Evolutionary conservation across 2,888 invertebrate species (phyloP).

Genomic region (Blomia tropicalis): DNA sequence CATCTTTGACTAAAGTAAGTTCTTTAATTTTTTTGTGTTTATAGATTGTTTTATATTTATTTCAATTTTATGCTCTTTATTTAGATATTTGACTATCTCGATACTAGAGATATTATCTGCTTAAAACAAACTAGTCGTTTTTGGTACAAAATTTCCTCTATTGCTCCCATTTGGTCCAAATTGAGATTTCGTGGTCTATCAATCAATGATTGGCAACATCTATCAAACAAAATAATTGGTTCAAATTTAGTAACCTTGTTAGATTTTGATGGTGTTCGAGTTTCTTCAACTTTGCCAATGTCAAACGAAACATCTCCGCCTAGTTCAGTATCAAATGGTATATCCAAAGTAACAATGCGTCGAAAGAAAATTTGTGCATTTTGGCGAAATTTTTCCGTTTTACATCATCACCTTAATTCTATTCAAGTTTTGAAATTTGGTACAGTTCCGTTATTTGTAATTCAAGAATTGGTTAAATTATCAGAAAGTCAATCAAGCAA

Average conservation of each 20-base stretch:
- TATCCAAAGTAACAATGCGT: not conserved
- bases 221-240: constrained; percentile 22
- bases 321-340: not conserved
- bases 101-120: constrained; percentile 19
- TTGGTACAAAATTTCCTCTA: constrained; percentile 17
- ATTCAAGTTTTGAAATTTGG: constrained; percentile 21
- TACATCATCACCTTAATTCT: constrained; percentile 16
- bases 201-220: constrained; percentile 23
- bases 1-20: constrained; percentile 8
- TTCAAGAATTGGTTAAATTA: constrained; percentile 22
- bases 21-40: constrained; percentile 3
- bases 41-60: not conserved
- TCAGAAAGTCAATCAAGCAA: constrained; percentile 17
- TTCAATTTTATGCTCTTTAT: not conserved
- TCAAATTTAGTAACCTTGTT: not conserved
- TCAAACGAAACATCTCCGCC: not conserved
- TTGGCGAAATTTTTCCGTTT: constrained; percentile 19
- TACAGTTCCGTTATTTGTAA: constrained; percentile 19
- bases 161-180: constrained; percentile 19
- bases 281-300: not conserved
- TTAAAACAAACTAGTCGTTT: constrained; percentile 16
- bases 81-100: constrained; percentile 19
- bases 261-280: constrained; percentile 23
- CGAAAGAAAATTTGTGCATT: constrained; percentile 7
- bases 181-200: constrained; percentile 18